These are phyloP conservation scores for Hippolais icterina DNA, from an alignment of 2,113 vertebrate genomes.

Conservation along the genomic window DNA sequence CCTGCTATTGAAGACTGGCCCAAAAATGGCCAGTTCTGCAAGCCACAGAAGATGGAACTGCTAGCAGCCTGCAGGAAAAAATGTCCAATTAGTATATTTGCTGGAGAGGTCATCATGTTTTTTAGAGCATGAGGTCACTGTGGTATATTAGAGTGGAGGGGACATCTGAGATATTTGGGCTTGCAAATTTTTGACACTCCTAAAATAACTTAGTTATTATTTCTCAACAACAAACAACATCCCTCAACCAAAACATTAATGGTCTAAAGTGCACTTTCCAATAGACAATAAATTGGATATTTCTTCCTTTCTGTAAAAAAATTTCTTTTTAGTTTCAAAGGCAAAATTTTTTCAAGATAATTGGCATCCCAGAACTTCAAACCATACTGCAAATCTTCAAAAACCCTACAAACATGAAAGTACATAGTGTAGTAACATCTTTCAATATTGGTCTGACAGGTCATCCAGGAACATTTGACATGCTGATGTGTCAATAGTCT, in stretches of 20 bases:
- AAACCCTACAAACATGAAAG: not conserved
- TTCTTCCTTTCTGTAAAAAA: not conserved
- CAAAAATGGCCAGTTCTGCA: not conserved
- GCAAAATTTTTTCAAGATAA: not conserved
- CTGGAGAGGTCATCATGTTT: not conserved
- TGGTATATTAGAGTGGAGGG: not conserved
- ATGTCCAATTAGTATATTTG: not conserved
- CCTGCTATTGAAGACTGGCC: not conserved
- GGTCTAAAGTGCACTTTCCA: not conserved
- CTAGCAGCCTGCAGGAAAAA: not conserved
- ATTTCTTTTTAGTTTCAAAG: not conserved
- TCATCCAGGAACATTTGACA: not conserved
- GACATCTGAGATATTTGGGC: not conserved
- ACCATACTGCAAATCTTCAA: not conserved
- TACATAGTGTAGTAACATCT: not conserved
- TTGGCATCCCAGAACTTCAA: constrained; percentile 2
- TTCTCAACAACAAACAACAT: not conserved
- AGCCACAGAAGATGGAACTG: not conserved
- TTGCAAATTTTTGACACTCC: not conserved
- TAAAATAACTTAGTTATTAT: not conserved
- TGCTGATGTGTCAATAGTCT: not conserved
- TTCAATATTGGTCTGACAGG: not conserved
- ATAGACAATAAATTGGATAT: not conserved
- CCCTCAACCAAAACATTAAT: not conserved
- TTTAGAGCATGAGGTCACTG: not conserved